Conservation (phyloP, 1,140 invertebrate genomes). For the Neodiprion pinetum region DNA sequence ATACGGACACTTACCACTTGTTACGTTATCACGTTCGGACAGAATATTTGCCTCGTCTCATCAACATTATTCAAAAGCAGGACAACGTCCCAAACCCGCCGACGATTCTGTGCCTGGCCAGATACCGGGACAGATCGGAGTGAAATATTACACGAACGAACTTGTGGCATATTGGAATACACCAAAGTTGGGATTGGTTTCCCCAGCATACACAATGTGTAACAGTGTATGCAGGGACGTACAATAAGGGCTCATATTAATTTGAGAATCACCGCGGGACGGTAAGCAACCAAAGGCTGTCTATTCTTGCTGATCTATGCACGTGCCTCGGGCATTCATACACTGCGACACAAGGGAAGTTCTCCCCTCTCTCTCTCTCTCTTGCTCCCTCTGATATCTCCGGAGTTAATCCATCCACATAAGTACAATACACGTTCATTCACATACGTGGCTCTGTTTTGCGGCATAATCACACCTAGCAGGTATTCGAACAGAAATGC, state of each 20-base stretch:
- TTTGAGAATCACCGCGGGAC: neutral
- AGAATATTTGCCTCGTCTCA: neutral
- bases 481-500: no score
- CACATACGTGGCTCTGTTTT: no score
- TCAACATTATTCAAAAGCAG: neutral
- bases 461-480: no score
- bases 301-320: no score
- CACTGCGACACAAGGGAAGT: no score
- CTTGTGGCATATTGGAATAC: neutral
- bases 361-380: no score
- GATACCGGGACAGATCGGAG: neutral
- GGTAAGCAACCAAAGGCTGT: no score
- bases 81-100: neutral
- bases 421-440: no score
- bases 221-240: no score
- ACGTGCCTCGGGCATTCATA: no score
- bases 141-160: constrained; percentile 1
- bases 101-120: neutral
- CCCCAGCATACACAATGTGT: neutral
- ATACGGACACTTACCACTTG: constrained; percentile 41
- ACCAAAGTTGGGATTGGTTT: neutral
- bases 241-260: neutral
- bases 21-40: constrained; percentile 32
- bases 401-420: no score
- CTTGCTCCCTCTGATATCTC: no score